Evolutionary conservation across 2,888 invertebrate genomes (phyloP).

Genomic region (Microdon myrmicae): DNA sequence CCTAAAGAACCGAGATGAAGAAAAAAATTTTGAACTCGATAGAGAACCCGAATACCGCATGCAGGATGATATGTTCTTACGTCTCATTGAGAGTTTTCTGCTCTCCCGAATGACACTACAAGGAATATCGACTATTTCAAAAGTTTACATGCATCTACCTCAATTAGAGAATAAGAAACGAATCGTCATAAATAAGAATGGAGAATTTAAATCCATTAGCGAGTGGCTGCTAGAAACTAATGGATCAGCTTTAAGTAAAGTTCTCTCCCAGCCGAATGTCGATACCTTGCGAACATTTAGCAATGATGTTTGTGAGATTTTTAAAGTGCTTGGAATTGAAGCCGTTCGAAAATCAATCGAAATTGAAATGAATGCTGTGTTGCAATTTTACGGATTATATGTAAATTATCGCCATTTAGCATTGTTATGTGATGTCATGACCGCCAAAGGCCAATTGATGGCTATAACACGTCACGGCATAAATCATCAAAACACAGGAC

Average conservation of each 20-base stretch:
- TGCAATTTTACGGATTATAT: slow-evolving; percentile 97
- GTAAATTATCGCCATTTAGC: slow-evolving; percentile 98
- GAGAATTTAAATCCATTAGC: slow-evolving; percentile 94
- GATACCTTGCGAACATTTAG: slow-evolving; percentile 97
- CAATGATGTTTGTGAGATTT: slow-evolving; percentile 98
- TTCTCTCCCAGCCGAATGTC: slow-evolving; percentile 91
- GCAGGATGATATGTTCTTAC: slow-evolving; percentile 97
- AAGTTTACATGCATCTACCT: slow-evolving; percentile 98
- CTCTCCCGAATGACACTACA: slow-evolving; percentile 96
- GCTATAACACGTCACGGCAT: slow-evolving; percentile 99
- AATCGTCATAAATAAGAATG: slow-evolving; percentile 88
- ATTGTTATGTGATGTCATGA: slow-evolving; percentile 98
- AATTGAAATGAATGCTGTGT: slow-evolving; percentile 97
- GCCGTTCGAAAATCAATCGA: slow-evolving; percentile 97
- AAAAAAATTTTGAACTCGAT: slow-evolving; percentile 66
- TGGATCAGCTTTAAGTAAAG: slow-evolving; percentile 95
- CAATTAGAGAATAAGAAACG: slow-evolving; percentile 95
- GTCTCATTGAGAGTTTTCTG: slow-evolving; percentile 98
- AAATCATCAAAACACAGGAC: slow-evolving; percentile 94
- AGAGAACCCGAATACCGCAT: slow-evolving; percentile 52
- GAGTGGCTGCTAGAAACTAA: slow-evolving; percentile 99
- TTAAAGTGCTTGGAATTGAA: slow-evolving; percentile 93
- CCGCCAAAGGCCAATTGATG: slow-evolving; percentile 98
- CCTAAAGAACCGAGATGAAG: slow-evolving; percentile 81
- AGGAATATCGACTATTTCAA: slow-evolving; percentile 93